Evolutionary conservation across 1,140 invertebrate genomes (phyloP).

Genomic region (Camponotus floridanus): DNA sequence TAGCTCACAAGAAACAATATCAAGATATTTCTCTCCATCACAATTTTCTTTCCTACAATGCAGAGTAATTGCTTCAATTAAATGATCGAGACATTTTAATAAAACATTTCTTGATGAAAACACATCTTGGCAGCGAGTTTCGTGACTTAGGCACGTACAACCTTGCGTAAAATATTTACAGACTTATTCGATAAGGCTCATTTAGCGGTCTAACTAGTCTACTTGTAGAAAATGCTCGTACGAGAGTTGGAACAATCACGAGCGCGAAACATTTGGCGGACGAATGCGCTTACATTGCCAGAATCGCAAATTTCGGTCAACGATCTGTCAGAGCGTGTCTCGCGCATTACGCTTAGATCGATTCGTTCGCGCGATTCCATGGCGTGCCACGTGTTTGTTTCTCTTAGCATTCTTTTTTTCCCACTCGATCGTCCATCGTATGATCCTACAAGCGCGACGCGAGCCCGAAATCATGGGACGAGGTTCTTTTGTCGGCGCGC

Average conservation of each 20-base stretch:
- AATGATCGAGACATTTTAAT: neutral
- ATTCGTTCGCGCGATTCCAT: neutral
- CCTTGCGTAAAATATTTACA: neutral
- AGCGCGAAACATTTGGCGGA: slow-evolving; percentile 5
- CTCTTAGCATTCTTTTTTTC: slow-evolving; percentile 38
- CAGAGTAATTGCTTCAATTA: neutral
- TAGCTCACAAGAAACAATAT: neutral
- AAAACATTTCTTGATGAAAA: neutral
- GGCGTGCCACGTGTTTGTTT: neutral
- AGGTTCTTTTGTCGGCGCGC: slow-evolving; percentile 72
- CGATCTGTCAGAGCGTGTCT: slow-evolving; percentile 45
- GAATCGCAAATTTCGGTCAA: slow-evolving; percentile 43
- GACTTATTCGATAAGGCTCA: neutral
- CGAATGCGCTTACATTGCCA: neutral
- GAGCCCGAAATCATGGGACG: slow-evolving; percentile 58
- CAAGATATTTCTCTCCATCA: neutral
- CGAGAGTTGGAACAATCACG: neutral
- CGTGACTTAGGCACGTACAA: neutral
- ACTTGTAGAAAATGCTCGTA: neutral
- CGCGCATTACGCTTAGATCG: slow-evolving; percentile 31
- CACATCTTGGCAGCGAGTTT: neutral
- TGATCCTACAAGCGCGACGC: slow-evolving; percentile 51
- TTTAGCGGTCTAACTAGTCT: neutral
- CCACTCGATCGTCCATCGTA: too few relatives aligned
- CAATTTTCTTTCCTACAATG: neutral